Base-by-base conservation (phyloP, 2,888 invertebrate species). In the Drosophila siamana region DNA sequence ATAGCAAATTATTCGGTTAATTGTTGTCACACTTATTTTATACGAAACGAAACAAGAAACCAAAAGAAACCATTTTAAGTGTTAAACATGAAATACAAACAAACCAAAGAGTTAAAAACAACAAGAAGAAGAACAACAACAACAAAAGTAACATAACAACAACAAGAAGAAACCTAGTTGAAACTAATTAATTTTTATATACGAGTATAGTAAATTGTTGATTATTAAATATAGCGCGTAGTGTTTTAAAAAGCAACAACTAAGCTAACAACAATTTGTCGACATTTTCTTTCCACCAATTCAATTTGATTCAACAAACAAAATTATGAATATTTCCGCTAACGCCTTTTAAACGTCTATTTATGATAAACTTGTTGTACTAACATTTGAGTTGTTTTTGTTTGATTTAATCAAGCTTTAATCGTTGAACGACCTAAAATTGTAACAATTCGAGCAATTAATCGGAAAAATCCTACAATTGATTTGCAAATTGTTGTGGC, bases 381-480 rank as follows among this genome's bases (percentile, higher is more conserved):
- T 51, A 59, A 9, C 51, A 43, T 51, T 71, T 60, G 8, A 40
- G 51, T 43, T 36, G 16, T 40, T 44, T 63, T 59, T 44, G 48
- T 62, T 63, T 41, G 56, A 65, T 74, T 81, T 50, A 63, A 55
- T 57, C 47, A 86, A 90, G 90, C 90, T 90, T 90, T 90, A 90
- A 90, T 82, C 86, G 89, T 90, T 80, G 89, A 90, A 89, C 90
- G 88, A 89, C 75, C 74, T 78, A 79, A 81, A 80, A 75, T 43
- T 81, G 60, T 74, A 69, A 68, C 69, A 79, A 68, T 74, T 63
- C 48, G 7, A 41, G 41, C 26, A 47, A 44, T 41, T 40, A 51
- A 46, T 67, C 28, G 38, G 30, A 56, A 38, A 40, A 47, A 59
- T 61, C 50, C 57, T 65, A 68, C 16, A 69, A 73, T 66, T 83